These are phyloP conservation scores for Flexamia atlantica DNA, from an alignment of 2,888 invertebrate genomes.

Conservation along the genomic window DNA sequence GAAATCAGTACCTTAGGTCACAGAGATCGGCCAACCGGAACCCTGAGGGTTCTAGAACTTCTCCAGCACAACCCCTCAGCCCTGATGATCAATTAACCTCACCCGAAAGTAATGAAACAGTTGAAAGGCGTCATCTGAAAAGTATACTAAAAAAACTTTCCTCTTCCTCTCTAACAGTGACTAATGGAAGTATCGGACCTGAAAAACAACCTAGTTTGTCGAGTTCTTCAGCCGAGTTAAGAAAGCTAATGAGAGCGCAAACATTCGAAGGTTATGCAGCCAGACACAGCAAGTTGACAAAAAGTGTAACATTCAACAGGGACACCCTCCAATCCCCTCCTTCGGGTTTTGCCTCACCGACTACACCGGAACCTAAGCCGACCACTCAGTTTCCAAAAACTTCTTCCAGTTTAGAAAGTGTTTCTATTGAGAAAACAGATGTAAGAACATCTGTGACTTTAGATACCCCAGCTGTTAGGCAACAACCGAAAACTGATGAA, in stretches of 20 bases:
- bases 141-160: constrained; percentile 91
- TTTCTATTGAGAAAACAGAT: not conserved
- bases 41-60: not conserved
- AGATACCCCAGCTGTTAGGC: not conserved
- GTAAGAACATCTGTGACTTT: constrained; percentile 2
- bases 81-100: constrained; percentile 62
- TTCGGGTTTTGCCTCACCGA: constrained; percentile 42
- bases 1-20: constrained; percentile 64
- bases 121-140: constrained; percentile 88
- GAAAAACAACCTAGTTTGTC: constrained; percentile 70
- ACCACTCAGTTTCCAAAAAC: constrained; percentile 1
- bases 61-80: constrained; percentile 4
- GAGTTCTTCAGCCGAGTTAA: constrained; percentile 77
- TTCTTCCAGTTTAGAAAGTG: constrained; percentile 28
- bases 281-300: constrained; percentile 90
- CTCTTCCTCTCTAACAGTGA: constrained; percentile 76
- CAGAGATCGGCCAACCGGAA: constrained; percentile 10
- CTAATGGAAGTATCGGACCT: constrained; percentile 49
- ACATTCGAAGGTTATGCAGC: constrained; percentile 94
- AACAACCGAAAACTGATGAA: not conserved
- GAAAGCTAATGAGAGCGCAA: constrained; percentile 86
- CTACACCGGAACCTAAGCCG: constrained; percentile 17
- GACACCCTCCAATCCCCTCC: constrained; percentile 91
- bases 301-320: constrained; percentile 92
- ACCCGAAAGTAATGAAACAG: constrained; percentile 89